Evolutionary conservation across 2,797 vertebrate species (phyloP).

Genomic region (Ctenochaetus hawaiiensis): DNA sequence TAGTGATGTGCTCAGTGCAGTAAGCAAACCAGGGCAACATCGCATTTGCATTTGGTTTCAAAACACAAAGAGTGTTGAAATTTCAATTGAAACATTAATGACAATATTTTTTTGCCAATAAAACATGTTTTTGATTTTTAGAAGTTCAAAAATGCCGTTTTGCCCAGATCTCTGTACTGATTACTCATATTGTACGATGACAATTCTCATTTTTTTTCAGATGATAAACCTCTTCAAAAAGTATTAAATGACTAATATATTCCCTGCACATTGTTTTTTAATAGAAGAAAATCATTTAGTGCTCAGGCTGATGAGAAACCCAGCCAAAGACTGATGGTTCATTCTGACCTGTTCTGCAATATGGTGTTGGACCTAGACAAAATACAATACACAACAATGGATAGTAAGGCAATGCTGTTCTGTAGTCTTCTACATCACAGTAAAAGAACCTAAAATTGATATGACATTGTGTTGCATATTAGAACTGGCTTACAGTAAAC

Average conservation of each 20-base stretch:
- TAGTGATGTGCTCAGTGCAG: constrained; percentile 47
- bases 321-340: constrained; percentile 63
- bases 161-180: constrained; percentile 45
- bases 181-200: constrained; percentile 30
- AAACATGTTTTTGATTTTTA: constrained; percentile 7
- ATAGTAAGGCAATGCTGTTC: constrained; percentile 62
- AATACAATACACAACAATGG: constrained; percentile 81
- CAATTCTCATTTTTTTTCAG: constrained; percentile 32
- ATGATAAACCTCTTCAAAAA: constrained; percentile 28
- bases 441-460: constrained; percentile 9
- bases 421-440: constrained; percentile 46
- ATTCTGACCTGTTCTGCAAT: constrained; percentile 86
- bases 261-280: constrained; percentile 31
- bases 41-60: constrained; percentile 40
- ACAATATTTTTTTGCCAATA: not conserved
- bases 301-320: constrained; percentile 53
- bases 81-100: not conserved
- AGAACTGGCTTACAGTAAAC: constrained; percentile 13
- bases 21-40: constrained; percentile 60
- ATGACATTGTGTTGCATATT: constrained; percentile 17
- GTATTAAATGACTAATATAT: constrained; percentile 36
- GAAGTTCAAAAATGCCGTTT: constrained; percentile 58
- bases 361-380: constrained; percentile 83
- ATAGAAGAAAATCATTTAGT: constrained; percentile 38
- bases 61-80: constrained; percentile 3